Base-by-base conservation (phyloP, 2,888 invertebrate genomes). In the Diaperis boleti region DNA sequence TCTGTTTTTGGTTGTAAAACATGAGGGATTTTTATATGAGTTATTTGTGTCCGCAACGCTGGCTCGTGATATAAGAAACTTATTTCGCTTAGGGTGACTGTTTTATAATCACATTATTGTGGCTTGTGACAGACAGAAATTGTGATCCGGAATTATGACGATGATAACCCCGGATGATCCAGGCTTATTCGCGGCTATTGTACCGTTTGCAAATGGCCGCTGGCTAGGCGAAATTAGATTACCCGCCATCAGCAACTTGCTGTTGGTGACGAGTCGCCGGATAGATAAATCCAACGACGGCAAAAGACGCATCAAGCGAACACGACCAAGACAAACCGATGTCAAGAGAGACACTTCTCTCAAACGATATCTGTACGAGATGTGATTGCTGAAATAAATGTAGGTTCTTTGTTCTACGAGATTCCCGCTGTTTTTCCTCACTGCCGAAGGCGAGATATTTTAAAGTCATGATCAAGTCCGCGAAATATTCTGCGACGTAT, bases 161-260 rank as follows among this genome's bases (percentile, higher is more conserved):
- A 62, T 59, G 66, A 66, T 68, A 66, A 60, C 68, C 66, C 62
- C 49, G 44, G 60, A 62, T 62, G 65, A 64, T 66, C 52, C 57
- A 20, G 39, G 26, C 60, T 64, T 62, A 61, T 65, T 66, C 63
- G 52, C 20, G 56, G 64, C 62, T 61, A 64, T 63, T 72, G 71
- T 67, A 67, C 66, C 71, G 69, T 72, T 72, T 69, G 69, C 70
- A 72, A 74, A 73, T 74, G 71, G 74, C 75, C 74, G 68, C 65
- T 69, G 74, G 74, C 73, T 71, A 73, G 65, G 69, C 65, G 68
- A 72, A 72, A 75, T 74, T 74, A 71, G 71, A 75, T 73, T 73
- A 73, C 69, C 69, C 65, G 67, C 69, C 70, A 68, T 67, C 69
- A 69, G 64, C 66, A 55, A 59, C 56, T 59, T 60, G 60, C 64